Base-by-base conservation (phyloP, 2,113 vertebrate genomes). In the Erythrolamprus reginae region DNA sequence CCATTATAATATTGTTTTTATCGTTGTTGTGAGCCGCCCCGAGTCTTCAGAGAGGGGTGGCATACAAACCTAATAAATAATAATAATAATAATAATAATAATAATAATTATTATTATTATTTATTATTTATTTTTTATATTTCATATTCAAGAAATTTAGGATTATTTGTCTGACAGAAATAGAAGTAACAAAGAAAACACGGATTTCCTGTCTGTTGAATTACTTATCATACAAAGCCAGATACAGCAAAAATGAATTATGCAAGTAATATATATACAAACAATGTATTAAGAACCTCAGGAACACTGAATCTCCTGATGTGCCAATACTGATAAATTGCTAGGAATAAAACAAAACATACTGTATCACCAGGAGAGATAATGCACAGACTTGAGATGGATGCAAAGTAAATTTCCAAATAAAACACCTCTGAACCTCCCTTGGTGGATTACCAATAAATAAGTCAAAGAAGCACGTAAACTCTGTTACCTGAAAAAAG, bases 401-500 rank as follows among this genome's bases (percentile, higher is more conserved):
- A 47, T 45, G 33, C 21, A 82, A 84, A 87, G 26, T 45, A 19
- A 87, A 28, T 28, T 53, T 65, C 61, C 24, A 24, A 33, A 77
- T 23, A 24, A 53, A 48, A 38, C 26, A 83, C 2, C 52, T 53
- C 1, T 4, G 50, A 51, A 56, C 24, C 42, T 70, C 3, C 6
- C 50, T 58, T 83, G 50, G 48, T 50, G 45, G 52, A 21, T 83
- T 88, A 28, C 70, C 82, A 83, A 50, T 19, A 50, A 50, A 87
- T 23, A 48, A 17, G 5, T 33, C 28, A 45, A 28, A 38, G 50
- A 92, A 61, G 2, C 24, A 38, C 13, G 91, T 8, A 19, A 45
- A 3, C 10, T 5, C 2, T 91, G 70, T 94, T n/a, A 24, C 0
- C 0, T 4, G 82, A 83, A n/a, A n/a, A n/a, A n/a, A n/a, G n/a